Evolutionary conservation across 2,888 invertebrate species (phyloP), one percentile per base, ranked within the genome.

Genomic region (Parapristionchus giblindavisi): DNA sequence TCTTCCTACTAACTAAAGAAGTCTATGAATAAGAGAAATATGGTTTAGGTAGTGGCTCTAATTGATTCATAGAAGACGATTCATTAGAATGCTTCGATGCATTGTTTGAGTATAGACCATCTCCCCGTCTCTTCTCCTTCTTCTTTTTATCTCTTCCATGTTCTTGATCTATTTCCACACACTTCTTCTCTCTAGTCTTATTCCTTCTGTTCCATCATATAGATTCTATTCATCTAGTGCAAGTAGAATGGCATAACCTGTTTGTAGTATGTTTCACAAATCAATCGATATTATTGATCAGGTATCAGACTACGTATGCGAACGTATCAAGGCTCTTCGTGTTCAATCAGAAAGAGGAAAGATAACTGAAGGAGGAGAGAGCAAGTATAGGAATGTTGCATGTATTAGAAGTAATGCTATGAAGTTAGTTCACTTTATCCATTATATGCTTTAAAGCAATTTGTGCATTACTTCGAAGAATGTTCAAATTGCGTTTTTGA

Each of bases 281-380:
- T 48, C 11, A 11, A 21, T 48, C 21, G 14, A 21, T 48, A n/a
- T n/a, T n/a, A n/a, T n/a, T n/a, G n/a, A n/a, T 54, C 75, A 83
- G 83, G 84, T 84, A 4, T 96, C 96, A 0, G 96, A 98, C 89
- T 99, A 96, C 91, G 99, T 99, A 0, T 93, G 93, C 90, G 96
- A 99, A 88, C 92, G 96, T 82, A 95, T 99, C 70, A 92, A 92
- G 80, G 97, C 97, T 0, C 90, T 99, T 74, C 90, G 97, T 77
- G 90, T 75, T 27, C 77, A 77, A 27, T 40, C 76, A 14, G 71
- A 58, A 14, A 40, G 65, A 34, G 72, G 65, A n/a, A 74, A 66
- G 17, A 40, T 68, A 48, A 32, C 29, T 27, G 76, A 79, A 48
- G 77, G 77, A 21, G 76, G 75, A 3, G 92, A 92, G 0, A 92